Evolutionary conservation across 1,140 invertebrate species (phyloP), one percentile per base, ranked within the genome.

Genomic region (Caenorhabditis briggsae): DNA sequence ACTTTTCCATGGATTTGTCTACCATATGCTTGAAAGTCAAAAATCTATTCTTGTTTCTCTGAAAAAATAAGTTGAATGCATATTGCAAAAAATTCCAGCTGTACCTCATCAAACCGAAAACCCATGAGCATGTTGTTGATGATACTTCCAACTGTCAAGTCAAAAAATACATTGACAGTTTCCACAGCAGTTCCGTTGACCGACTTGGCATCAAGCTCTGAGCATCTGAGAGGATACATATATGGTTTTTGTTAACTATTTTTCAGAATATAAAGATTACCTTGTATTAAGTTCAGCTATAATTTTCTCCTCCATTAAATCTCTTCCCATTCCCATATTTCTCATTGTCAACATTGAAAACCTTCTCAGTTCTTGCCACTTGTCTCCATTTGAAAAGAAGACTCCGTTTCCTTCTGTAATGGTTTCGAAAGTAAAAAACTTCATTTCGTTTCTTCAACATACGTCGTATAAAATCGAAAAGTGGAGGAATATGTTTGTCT

Each of bases 361-460:
- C 74, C 95, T 93, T 84, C 96, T 94, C 92, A 97, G 96, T 90
- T 96, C 95, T 83, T 95, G 94, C 96, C 96, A 97, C 59, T 95
- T 93, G 6, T 90, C 48, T 14, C 93, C 93, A 83, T 90, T 89
- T 8, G 89, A 88, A 53, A 89, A 89, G 11, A 93, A 86, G 12
- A 93, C 82, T 61, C 93, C 93, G 9, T 46, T 46, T 48, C 84
- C 87, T 9, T 88, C 86, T 92, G 46, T 9, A 88, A 84, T 12
- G 16, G 23, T 85, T 85, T 33, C 11, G 25, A 84, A 18, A 12
- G n/a, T 43, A 33, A 41, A 14, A 50, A 84, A 9, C 84, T 25
- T 25, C 11, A 53, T 14, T 53, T 53, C 50, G 1, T 33, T 33
- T 33, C 3, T 33, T 53, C 33, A 84, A 83, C 20, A 41, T 48